Conservation (phyloP, 2,797 vertebrate species). For the Rhabdophis nuchalis region DNA sequence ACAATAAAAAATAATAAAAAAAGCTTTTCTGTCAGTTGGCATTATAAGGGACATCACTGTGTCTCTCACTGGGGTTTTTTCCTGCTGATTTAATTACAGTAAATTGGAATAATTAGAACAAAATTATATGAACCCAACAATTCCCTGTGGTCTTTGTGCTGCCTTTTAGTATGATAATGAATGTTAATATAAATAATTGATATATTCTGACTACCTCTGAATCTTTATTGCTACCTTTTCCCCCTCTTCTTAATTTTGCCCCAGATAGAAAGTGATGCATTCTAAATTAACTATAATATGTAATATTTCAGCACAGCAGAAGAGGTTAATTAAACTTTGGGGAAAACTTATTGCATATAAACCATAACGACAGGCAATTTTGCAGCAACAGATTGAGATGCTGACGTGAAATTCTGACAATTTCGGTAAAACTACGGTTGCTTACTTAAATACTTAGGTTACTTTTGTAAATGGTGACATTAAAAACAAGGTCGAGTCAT, state of each 20-base stretch:
- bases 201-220: slow-evolving; percentile 51
- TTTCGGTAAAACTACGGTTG: background rate
- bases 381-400: slow-evolving; percentile 32
- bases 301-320: slow-evolving; percentile 50
- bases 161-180: slow-evolving; percentile 61
- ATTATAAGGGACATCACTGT: slow-evolving; percentile 55
- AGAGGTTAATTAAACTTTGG: slow-evolving; percentile 59
- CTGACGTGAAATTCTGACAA: slow-evolving; percentile 31
- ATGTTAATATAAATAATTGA: slow-evolving; percentile 65
- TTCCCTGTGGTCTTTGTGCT: slow-evolving; percentile 56
- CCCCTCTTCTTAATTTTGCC: slow-evolving; percentile 50
- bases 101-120: slow-evolving; percentile 67
- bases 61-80: slow-evolving; percentile 49
- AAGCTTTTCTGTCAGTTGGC: slow-evolving; percentile 36
- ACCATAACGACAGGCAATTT: slow-evolving; percentile 49
- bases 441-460: background rate
- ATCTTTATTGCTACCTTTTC: slow-evolving; percentile 49
- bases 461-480: slow-evolving; percentile 12
- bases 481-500: background rate
- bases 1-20: slow-evolving; percentile 32
- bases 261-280: slow-evolving; percentile 46
- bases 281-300: slow-evolving; percentile 15
- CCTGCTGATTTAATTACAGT: slow-evolving; percentile 65
- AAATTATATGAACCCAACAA: slow-evolving; percentile 61
- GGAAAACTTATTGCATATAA: slow-evolving; percentile 49